Evolutionary conservation across 2,797 vertebrate genomes (phyloP).

Genomic region (Simalia tracyae): DNA sequence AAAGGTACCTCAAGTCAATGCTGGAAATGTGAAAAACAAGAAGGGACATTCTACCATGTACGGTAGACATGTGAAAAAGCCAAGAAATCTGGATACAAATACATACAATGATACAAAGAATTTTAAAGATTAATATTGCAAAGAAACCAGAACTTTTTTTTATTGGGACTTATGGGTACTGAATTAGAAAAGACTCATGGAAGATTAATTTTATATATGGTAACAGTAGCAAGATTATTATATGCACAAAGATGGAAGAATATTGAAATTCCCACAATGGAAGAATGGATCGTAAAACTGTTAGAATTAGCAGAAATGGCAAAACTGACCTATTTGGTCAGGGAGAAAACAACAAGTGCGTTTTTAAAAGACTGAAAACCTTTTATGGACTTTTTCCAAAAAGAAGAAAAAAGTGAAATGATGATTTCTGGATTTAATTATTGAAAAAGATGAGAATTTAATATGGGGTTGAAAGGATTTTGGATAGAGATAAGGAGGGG

Average conservation of each 20-base stretch:
- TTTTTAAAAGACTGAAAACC: background rate
- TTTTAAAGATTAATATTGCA: no score
- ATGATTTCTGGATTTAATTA: background rate
- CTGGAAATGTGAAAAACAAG: no score
- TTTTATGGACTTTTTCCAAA: background rate
- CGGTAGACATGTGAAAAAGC: no score
- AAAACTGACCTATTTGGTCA: background rate
- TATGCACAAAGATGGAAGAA: background rate
- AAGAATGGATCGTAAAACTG: background rate
- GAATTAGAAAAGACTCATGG: background rate
- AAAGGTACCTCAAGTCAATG: no score
- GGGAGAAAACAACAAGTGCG: background rate
- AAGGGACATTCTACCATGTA: no score
- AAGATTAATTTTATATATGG: background rate
- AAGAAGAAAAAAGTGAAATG: background rate
- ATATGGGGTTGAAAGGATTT: background rate
- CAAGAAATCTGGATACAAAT: no score
- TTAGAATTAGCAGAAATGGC: background rate
- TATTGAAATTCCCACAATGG: background rate
- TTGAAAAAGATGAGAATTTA: background rate
- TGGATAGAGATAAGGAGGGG: background rate
- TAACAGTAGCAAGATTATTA: background rate
- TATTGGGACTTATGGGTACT: background rate
- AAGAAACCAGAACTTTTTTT: background rate
- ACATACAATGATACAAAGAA: no score